Evolutionary conservation across 2,113 vertebrate species (phyloP).

Genomic region (Boulengeromyrus knoepffleri): DNA sequence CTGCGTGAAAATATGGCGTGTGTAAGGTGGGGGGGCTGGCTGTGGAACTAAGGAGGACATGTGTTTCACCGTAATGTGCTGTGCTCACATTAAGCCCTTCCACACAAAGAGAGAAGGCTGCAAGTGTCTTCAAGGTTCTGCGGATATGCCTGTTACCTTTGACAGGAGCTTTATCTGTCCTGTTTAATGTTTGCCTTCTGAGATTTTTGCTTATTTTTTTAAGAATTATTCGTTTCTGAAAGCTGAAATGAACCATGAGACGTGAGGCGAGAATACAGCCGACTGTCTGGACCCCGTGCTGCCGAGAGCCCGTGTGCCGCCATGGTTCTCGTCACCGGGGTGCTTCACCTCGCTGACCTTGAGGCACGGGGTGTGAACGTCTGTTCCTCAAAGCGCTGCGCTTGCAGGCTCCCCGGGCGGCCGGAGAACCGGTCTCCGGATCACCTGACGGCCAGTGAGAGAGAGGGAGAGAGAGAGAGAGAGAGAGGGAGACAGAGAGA

Average conservation of each 20-base stretch:
- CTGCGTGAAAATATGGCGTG: not conserved
- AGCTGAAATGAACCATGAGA: not conserved
- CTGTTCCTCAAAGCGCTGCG: not conserved
- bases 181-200: not conserved
- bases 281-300: not conserved
- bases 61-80: not conserved
- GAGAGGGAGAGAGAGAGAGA: slow-evolving; percentile 2
- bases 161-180: not conserved
- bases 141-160: not conserved
- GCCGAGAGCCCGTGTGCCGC: not conserved
- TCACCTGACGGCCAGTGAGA: slow-evolving; percentile 3
- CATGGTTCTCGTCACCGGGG: not conserved
- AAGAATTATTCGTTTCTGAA: not conserved
- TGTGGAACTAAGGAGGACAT: not conserved
- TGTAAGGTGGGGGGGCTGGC: not conserved
- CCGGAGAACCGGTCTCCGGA: slow-evolving; percentile 7
- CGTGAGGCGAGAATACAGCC: not conserved
- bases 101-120: not conserved
- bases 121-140: not conserved
- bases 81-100: not conserved
- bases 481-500: slow-evolving; percentile 5
- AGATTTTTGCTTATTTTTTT: not conserved
- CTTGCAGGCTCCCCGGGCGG: not conserved
- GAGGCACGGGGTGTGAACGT: not conserved
- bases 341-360: not conserved